These are phyloP conservation scores for Diorhabda carinulata DNA, from an alignment of 1,140 invertebrate genomes.

Conservation along the genomic window DNA sequence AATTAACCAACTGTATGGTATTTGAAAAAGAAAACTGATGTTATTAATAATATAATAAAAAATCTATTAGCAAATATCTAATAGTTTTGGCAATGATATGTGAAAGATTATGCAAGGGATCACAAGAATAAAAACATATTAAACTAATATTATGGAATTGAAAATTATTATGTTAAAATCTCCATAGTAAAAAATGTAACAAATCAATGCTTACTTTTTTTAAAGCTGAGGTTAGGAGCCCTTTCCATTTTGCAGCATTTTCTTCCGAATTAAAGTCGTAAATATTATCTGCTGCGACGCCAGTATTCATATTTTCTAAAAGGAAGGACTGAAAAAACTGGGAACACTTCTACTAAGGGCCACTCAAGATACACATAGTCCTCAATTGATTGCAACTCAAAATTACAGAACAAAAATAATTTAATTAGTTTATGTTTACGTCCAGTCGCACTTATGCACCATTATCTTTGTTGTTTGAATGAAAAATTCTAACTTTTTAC, in stretches of 20 bases:
- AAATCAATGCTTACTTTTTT: slow-evolving; percentile 58
- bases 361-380: slow-evolving; percentile 17
- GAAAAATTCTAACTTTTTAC: slow-evolving; percentile 20
- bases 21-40: too few species aligned
- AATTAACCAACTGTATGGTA: too few species aligned
- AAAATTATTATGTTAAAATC: too few species aligned
- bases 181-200: neutral
- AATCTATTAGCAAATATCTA: too few species aligned
- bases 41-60: too few species aligned
- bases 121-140: too few species aligned
- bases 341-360: slow-evolving; percentile 9
- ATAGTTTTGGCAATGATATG: too few species aligned
- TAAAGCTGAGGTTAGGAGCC: slow-evolving; percentile 75
- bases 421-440: neutral
- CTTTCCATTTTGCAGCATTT: slow-evolving; percentile 85
- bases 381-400: slow-evolving; percentile 8
- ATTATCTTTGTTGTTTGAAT: slow-evolving; percentile 16
- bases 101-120: too few species aligned
- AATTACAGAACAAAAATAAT: slow-evolving; percentile 11
- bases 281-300: slow-evolving; percentile 53
- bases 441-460: slow-evolving; percentile 20
- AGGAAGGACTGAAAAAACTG: slow-evolving; percentile 13
- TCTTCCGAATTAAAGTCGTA: slow-evolving; percentile 87
- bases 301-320: slow-evolving; percentile 32
- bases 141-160: too few species aligned